Evolutionary conservation across 1,140 invertebrate species (phyloP), one percentile per base, ranked within the genome.

Genomic region (Drosophila arizonae): DNA sequence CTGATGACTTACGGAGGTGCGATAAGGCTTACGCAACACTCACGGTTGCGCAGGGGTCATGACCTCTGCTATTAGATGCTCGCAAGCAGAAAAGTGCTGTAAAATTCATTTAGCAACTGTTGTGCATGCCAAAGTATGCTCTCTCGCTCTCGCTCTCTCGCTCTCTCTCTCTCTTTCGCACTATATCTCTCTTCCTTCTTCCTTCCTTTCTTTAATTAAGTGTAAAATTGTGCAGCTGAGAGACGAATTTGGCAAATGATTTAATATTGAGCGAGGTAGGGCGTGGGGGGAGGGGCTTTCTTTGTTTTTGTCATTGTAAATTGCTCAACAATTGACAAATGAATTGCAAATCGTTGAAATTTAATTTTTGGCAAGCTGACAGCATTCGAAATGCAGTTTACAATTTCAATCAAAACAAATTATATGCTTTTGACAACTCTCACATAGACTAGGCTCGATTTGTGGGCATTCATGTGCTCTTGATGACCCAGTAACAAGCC

Each of bases 351-450:
- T 43, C 58, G 56, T 52, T 69, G 45, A 46, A 60, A 43, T 66
- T 66, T 45, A 48, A 69, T 39, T 50, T 56, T 71, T 74, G 72
- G 72, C 72, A 74, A 57, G 10, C 21, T 71, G 72, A 41, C 72
- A 74, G 62, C 26, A 26, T 33, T 58, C 51, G n/a, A 33, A 6
- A 30, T 70, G 33, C 66, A 55, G 56, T 50, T 57, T 72, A 33
- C 39, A 9, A 60, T 60, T 57, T 72, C 70, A 72, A 72, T 72
- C 70, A 72, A 67, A 72, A 45, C 26, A 41, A 66, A 72, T 66
- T 28, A 46, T 28, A 62, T 52, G 45, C 28, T 30, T 57, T 28
- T 58, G 56, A 58, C 43, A 30, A 39, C 36, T 21, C 17, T 6
- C 8, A 13, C 45, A 55, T 48, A 6, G 52, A 39, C 17, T 10